A percentile compares a stretch with the other conserved stretches of the same genome.
Conservation (phyloP, 2,888 invertebrate species). For the Leucoptera coffeella region DNA sequence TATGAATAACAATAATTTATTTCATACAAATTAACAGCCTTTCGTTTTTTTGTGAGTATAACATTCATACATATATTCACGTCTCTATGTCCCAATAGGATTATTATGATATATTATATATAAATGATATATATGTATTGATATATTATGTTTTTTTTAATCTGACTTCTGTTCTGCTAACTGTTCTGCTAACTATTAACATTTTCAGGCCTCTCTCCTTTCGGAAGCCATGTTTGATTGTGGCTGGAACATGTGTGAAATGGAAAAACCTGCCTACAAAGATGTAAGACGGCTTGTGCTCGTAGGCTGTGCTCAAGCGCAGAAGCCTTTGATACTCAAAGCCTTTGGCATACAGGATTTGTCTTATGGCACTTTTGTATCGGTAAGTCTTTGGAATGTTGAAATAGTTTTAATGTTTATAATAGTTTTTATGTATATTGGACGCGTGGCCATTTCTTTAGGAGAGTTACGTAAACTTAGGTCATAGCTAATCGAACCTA, state of each 20-base stretch:
- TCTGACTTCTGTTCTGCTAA: too few relatives aligned
- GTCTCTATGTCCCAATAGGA: neutral
- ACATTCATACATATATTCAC: neutral
- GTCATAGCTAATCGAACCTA: too few relatives aligned
- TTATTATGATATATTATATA: neutral
- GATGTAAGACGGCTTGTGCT: slow-evolving; percentile 24
- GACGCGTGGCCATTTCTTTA: too few relatives aligned
- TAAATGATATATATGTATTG: too few relatives aligned
- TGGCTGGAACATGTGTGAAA: slow-evolving; percentile 26
- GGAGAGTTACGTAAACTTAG: too few relatives aligned
- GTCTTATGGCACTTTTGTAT: slow-evolving; percentile 36
- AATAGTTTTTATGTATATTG: neutral
- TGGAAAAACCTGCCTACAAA: slow-evolving; percentile 13
- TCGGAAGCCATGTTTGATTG: slow-evolving; percentile 29
- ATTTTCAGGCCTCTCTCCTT: slow-evolving; percentile 30
- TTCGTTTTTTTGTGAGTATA: neutral
- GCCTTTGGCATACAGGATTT: slow-evolving; percentile 40
- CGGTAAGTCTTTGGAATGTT: slow-evolving; percentile 18
- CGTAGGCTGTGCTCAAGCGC: slow-evolving; percentile 34
- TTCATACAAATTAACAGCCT: neutral
- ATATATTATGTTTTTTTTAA: neutral
- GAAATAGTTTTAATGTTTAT: neutral
- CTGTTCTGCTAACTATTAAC: too few relatives aligned
- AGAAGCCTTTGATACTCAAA: slow-evolving; percentile 34
- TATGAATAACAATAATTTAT: too few relatives aligned